These are phyloP conservation scores for Sturnus vulgaris DNA, from an alignment of 2,113 vertebrate species.

Conservation along the genomic window DNA sequence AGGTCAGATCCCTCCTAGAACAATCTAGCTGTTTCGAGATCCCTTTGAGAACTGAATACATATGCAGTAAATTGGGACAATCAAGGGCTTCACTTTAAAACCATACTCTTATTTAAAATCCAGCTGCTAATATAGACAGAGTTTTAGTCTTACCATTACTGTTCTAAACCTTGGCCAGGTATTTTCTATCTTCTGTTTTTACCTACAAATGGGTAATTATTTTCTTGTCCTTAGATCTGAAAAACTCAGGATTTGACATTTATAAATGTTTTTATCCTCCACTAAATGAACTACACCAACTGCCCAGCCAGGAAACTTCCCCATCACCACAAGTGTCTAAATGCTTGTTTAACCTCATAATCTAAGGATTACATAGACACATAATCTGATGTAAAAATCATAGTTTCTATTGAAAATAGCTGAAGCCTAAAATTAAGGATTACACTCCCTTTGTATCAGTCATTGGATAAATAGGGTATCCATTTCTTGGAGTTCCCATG, in stretches of 20 bases:
- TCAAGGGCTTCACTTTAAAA: neutral
- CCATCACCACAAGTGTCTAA: neutral
- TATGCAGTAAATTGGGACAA: neutral
- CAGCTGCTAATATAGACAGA: neutral
- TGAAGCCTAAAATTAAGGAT: neutral
- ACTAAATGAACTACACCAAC: neutral
- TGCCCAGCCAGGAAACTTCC: neutral
- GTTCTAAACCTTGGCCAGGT: neutral
- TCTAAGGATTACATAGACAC: neutral
- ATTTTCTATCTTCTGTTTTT: neutral
- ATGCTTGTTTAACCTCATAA: neutral
- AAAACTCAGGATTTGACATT: neutral
- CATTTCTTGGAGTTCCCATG: neutral
- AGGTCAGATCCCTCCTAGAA: neutral
- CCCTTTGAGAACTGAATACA: neutral
- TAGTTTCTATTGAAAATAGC: neutral
- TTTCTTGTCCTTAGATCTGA: neutral
- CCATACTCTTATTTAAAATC: neutral
- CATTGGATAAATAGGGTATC: neutral
- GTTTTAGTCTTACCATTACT: neutral
- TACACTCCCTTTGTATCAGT: neutral
- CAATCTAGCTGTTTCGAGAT: neutral
- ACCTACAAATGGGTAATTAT: neutral
- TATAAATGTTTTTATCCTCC: neutral
- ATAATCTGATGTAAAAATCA: neutral